Conservation (phyloP, 2,888 invertebrate genomes). For the Sarcophaga variegata region DNA sequence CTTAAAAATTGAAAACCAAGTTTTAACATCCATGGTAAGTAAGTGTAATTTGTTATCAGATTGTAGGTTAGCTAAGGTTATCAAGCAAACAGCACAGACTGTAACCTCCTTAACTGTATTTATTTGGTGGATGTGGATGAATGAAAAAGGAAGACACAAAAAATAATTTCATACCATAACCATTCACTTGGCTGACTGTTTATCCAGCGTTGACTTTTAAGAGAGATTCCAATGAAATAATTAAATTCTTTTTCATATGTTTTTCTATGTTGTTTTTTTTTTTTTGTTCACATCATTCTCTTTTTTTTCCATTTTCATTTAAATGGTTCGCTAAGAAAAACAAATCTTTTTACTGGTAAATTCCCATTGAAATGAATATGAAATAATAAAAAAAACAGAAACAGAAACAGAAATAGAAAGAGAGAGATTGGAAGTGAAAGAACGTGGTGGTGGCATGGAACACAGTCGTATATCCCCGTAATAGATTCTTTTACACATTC, state of each 20-base stretch:
- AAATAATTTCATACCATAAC: slow-evolving; percentile 1
- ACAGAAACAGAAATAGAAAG: neutral
- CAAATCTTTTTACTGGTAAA: slow-evolving; percentile 23
- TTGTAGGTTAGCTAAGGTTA: too few species aligned
- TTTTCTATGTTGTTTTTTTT: slow-evolving; percentile 3
- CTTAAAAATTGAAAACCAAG: too few species aligned
- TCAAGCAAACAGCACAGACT: too few species aligned
- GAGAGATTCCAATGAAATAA: slow-evolving; percentile 27
- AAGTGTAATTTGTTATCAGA: too few species aligned
- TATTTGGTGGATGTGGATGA: too few species aligned
- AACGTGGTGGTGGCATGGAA: neutral
- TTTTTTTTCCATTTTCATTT: neutral
- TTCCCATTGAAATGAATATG: neutral
- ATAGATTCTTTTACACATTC: slow-evolving; percentile 47
- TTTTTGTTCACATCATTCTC: neutral
- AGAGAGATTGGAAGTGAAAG: too few species aligned
- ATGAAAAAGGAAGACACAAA: neutral
- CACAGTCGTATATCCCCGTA: neutral
- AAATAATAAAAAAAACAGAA: slow-evolving; percentile 2
- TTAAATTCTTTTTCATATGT: slow-evolving; percentile 38
- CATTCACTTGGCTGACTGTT: slow-evolving; percentile 9
- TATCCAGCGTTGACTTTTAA: slow-evolving; percentile 12
- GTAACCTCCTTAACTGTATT: too few species aligned
- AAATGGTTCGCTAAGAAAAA: slow-evolving; percentile 43
- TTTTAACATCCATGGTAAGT: too few species aligned